Evolutionary conservation across 35 echinoderm and acorn worm genomes (phyloP).

Genomic region (Anneissia japonica): DNA sequence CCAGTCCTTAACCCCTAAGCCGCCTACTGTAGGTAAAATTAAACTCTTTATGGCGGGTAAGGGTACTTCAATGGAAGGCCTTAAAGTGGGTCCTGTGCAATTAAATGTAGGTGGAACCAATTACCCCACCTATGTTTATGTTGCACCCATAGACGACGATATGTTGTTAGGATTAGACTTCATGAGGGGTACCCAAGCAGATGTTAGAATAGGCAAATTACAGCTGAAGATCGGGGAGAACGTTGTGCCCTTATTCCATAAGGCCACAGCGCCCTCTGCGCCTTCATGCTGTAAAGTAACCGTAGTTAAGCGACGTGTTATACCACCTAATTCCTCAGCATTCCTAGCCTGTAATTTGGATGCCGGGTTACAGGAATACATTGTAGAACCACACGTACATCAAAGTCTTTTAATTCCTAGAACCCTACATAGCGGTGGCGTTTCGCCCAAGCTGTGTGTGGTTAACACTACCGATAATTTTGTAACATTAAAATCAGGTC

Average conservation of each 20-base stretch:
- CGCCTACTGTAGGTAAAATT: neutral
- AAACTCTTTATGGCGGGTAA: neutral
- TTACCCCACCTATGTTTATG: neutral
- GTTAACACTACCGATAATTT: neutral
- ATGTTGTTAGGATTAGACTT: slow-evolving; percentile 12
- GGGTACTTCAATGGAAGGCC: neutral
- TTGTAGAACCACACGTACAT: neutral
- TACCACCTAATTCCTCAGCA: neutral
- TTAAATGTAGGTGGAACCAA: neutral
- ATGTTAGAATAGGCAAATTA: neutral
- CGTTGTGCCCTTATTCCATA: neutral
- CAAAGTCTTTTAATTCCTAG: neutral
- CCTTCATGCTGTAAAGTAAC: neutral
- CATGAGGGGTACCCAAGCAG: neutral
- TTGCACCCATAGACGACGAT: slow-evolving; percentile 14
- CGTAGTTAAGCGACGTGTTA: neutral
- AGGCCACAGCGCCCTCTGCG: neutral
- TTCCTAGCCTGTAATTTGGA: neutral
- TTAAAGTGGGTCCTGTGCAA: neutral
- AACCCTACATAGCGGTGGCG: neutral
- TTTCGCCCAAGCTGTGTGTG: neutral
- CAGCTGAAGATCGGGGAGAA: neutral
- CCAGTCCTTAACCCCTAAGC: neutral
- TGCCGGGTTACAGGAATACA: neutral
- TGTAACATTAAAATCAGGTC: neutral